Conservation (phyloP, 2,113 vertebrate species). For the Sula dactylatra region DNA sequence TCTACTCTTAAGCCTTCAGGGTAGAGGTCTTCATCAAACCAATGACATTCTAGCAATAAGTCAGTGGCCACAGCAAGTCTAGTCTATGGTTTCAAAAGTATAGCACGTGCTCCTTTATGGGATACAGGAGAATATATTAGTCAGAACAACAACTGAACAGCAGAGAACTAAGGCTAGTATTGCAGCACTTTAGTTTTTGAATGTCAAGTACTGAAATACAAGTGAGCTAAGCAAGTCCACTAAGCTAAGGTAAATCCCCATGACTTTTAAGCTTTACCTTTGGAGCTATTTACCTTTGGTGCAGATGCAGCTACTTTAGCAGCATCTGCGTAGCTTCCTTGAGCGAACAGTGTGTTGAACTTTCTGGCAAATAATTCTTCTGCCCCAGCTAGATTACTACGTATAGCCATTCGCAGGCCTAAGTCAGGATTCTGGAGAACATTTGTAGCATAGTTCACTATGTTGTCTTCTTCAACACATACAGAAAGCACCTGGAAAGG, state of each 20-base stretch:
- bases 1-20: neutral
- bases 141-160: neutral
- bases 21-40: neutral
- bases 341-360: slow-evolving; percentile 87
- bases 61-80: neutral
- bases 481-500: slow-evolving; percentile 86
- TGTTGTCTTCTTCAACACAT: slow-evolving; percentile 93
- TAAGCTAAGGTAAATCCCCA: neutral
- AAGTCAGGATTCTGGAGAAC: slow-evolving; percentile 92
- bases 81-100: neutral
- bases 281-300: slow-evolving; percentile 81
- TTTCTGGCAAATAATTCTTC: slow-evolving; percentile 90
- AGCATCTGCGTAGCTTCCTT: slow-evolving; percentile 89
- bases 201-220: neutral
- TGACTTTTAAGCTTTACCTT: neutral
- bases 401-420: slow-evolving; percentile 86
- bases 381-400: slow-evolving; percentile 87
- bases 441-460: slow-evolving; percentile 88
- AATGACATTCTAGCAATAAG: neutral
- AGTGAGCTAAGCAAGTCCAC: neutral
- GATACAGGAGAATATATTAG: neutral
- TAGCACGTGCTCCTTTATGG: neutral
- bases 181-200: neutral
- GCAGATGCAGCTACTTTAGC: slow-evolving; percentile 89
- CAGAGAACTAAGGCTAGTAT: neutral